phyloP scores from a whole-genome alignment of 2,113 vertebrate species.

The Gymnobelideus leadbeateri region DNA sequence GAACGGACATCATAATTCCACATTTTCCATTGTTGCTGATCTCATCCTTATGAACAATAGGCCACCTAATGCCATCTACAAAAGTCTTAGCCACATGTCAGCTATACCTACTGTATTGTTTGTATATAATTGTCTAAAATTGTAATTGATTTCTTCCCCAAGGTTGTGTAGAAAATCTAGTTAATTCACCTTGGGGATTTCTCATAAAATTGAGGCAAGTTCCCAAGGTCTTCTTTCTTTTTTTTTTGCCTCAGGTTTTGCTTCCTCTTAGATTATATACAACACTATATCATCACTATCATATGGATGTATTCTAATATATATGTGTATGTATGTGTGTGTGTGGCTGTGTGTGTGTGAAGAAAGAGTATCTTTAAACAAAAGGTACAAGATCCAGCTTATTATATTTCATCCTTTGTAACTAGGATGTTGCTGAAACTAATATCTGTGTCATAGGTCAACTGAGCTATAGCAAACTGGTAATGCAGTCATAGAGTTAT shows the following conservation, averaged over 20 bases:
- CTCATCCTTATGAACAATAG: background rate
- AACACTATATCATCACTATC: background rate
- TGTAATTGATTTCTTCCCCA: background rate
- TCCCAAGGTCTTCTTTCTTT: background rate
- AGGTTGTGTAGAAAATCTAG: background rate
- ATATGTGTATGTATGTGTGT: background rate
- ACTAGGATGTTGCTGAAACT: background rate
- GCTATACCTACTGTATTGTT: background rate
- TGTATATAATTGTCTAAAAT: background rate
- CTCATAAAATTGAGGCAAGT: background rate
- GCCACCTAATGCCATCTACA: background rate
- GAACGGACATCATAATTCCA: background rate
- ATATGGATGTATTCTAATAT: background rate
- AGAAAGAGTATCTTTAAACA: background rate
- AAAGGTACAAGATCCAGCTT: background rate
- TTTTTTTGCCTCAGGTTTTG: background rate
- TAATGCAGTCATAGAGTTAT: background rate
- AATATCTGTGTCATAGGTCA: background rate
- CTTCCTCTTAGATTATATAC: background rate
- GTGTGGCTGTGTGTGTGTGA: background rate
- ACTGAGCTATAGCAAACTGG: background rate
- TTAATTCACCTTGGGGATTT: background rate
- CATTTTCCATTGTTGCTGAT: background rate
- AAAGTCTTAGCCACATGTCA: background rate
- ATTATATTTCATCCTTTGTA: background rate